These are phyloP conservation scores for Theocolax elegans DNA, from an alignment of 1,140 invertebrate genomes.

Conservation along the genomic window DNA sequence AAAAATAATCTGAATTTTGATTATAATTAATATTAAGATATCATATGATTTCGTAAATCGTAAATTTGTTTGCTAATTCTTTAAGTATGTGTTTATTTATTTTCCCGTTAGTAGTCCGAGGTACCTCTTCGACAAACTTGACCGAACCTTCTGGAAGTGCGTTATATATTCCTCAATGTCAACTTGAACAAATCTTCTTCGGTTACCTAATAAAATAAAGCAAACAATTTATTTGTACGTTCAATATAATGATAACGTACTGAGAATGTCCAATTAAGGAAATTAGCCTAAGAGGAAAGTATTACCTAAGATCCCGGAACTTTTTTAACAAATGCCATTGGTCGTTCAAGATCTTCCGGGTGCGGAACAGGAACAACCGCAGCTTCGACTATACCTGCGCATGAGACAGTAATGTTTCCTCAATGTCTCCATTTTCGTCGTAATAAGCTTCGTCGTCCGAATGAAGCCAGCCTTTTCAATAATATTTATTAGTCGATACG, in stretches of 20 bases:
- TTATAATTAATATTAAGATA: no score
- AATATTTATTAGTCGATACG: no score
- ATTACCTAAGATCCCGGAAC: constrained; percentile 55
- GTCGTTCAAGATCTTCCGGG: constrained; percentile 70
- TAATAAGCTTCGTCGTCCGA: constrained; percentile 63
- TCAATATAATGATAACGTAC: not conserved
- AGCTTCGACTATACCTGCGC: constrained; percentile 73
- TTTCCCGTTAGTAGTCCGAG: constrained; percentile 74
- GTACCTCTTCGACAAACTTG: constrained; percentile 71
- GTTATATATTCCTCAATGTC: constrained; percentile 60
- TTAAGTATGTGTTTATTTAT: constrained; percentile 68
- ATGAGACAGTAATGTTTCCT: constrained; percentile 74
- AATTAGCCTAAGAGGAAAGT: no score
- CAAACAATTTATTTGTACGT: no score
- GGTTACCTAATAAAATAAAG: constrained; percentile 45
- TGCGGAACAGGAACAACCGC: constrained; percentile 77
- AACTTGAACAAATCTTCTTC: constrained; percentile 51
- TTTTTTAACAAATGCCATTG: constrained; percentile 72
- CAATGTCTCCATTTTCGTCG: constrained; percentile 68
- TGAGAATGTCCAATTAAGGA: no score
- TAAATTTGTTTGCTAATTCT: constrained; percentile 55
- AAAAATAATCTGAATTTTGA: no score
- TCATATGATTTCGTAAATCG: no score
- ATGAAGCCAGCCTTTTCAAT: constrained; percentile 55
- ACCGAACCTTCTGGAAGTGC: constrained; percentile 71